Evolutionary conservation across 2,797 vertebrate species (phyloP).

Genomic region (Bryconaethiops microstoma): DNA sequence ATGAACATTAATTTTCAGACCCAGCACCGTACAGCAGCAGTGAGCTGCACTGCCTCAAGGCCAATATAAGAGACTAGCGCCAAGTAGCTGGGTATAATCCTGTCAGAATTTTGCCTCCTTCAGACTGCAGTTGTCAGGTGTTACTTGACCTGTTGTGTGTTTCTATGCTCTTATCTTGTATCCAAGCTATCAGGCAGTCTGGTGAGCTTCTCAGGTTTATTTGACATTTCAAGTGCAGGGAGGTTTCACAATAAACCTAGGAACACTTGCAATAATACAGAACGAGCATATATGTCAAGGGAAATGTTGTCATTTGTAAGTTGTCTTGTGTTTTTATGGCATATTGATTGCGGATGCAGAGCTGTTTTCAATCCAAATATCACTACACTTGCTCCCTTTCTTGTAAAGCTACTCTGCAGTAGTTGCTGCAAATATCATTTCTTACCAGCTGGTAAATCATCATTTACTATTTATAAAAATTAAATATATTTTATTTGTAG

Average conservation of each 20-base stretch:
- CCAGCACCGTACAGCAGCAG: conserved; percentile 17
- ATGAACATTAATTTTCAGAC: conserved; percentile 30
- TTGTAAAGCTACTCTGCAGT: no score
- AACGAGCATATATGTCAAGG: background rate
- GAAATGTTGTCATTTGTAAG: background rate
- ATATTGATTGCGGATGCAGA: background rate
- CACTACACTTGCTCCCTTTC: background rate
- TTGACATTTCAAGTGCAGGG: background rate
- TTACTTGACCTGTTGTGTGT: conserved; percentile 1
- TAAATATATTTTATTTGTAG: no score
- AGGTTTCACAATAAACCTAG: background rate
- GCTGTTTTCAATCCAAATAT: background rate
- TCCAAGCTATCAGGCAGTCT: background rate
- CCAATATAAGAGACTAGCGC: conserved; percentile 20
- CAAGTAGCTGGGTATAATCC: conserved; percentile 33
- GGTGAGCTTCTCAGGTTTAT: background rate
- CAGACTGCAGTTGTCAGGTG: conserved; percentile 10
- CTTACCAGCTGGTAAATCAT: no score
- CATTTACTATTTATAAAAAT: no score
- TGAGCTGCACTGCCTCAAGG: background rate
- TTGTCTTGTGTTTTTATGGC: background rate
- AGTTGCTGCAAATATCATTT: no score
- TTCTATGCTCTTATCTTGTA: background rate
- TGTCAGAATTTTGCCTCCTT: conserved; percentile 16
- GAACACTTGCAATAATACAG: background rate